Evolutionary conservation across 2,888 invertebrate species (phyloP), one percentile per base, ranked within the genome.

Genomic region (Gisinianus flammeolus): DNA sequence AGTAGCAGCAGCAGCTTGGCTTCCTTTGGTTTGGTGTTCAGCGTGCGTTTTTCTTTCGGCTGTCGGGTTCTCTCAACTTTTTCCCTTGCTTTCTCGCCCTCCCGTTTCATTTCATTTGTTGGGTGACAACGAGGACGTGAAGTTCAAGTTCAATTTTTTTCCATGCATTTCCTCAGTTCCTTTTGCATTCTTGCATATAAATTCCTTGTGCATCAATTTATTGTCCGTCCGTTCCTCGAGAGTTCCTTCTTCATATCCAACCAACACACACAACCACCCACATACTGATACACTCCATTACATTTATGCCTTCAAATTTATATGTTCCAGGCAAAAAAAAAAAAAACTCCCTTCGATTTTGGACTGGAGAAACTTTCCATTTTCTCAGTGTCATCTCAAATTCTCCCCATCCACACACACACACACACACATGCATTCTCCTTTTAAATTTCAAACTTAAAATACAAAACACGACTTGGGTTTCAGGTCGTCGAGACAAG

Each of bases 121-220:
- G 67, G 33, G 58, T 58, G 58, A 58, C 33, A 33, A 67, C 67
- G 31, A 22, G 67, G 30, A 67, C 67, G 67, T 67, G 67, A 67
- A 67, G 67, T 67, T 67, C 67, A 67, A 67, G 72, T 72, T 56
- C 56, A 72, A 72, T 72, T 72, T 72, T 72, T 72, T 62, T 54
- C 52, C 19, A 56, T 72, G 72, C 72, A 72, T 72, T 72, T 72
- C 56, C 12, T 31, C 19, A 44, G 33, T n/a, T 30, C 28, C 56
- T 30, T 56, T 19, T 54, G 28, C 54, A 71, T 71, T 73, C 33
- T 31, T 19, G 66, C 24, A 75, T 75, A 66, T 75, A 73, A 73
- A 73, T 73, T 73, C 64, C 33, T 22, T 56, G 56, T 35, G 67
- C 75, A 75, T 75, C 75, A 75, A 75, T 75, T 75, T 75, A 75